Base-by-base conservation (phyloP, 2,113 vertebrate genomes). In the Crotalus helleri region DNA sequence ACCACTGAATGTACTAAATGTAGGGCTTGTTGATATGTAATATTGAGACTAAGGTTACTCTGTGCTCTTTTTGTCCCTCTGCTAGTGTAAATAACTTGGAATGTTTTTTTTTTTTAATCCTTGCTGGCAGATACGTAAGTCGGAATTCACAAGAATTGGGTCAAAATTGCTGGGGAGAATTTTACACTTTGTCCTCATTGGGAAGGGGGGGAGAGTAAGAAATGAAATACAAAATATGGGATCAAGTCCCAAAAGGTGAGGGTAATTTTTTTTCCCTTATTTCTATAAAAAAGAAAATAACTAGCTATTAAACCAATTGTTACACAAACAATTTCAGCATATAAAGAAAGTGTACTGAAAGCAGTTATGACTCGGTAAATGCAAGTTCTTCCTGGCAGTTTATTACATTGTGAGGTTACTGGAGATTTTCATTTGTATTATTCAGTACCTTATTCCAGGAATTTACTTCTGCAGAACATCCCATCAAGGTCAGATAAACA, bases 401-500 rank as follows among this genome's bases (percentile, higher is more conserved):
- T n/a, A 90, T 89, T 91, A 93, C 44, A 85, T 92, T 93, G 93
- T 92, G 81, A 57, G 90, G 94, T 95, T 92, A 93, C 29, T 33
- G 89, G 55, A 57, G n/a, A 51, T 87, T 94, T 88, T 93, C 93
- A 94, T 94, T 87, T 94, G 49, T 51, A 88, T 64, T 93, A 87
- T 3, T 91, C 91, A 51, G 44, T 33, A 61, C 87, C 86, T 86
- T 88, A 88, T 95, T 96, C 93, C 92, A 95, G 91, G 93, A 96
- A 96, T 94, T 90, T 94, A 58, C n/a, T 91, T 91, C 93, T 94
- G 44, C 85, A 93, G 94, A 93, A 87, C 92, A 93, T 92, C 46
- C 93, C 95, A 96, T 93, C 92, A 92, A 96, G 74, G 55, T 61
- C 93, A 94, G 87, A 92, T 59, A 91, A 91, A 93, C 49, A 44